phyloP scores from a whole-genome alignment of 2,797 vertebrate genomes.

The Lepilemur septentrionalis region DNA sequence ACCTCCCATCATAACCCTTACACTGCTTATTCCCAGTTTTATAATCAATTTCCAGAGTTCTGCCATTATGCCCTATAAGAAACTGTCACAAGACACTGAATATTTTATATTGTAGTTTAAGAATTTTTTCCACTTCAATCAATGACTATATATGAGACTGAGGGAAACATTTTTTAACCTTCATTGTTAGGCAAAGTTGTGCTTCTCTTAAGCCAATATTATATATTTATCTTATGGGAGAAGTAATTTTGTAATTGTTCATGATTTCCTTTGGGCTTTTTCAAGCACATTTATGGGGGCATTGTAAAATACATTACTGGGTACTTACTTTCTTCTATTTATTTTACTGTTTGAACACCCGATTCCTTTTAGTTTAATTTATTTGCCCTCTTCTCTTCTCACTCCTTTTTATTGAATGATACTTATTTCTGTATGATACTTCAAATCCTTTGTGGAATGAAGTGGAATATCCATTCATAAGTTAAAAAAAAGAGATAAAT shows the following conservation, averaged over 20 bases:
- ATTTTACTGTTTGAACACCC: neutral
- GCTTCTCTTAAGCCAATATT: neutral
- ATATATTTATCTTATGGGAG: neutral
- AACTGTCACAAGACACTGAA: neutral
- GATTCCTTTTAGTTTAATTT: neutral
- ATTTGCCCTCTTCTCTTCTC: neutral
- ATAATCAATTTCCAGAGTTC: neutral
- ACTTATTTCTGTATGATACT: neutral
- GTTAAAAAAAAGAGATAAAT: neutral
- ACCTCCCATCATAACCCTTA: neutral
- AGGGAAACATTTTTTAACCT: neutral
- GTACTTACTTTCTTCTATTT: neutral
- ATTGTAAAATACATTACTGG: neutral
- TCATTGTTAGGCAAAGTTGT: neutral
- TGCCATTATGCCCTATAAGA: neutral
- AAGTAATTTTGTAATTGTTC: neutral
- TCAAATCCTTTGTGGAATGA: neutral
- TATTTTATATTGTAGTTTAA: neutral
- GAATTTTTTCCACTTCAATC: neutral
- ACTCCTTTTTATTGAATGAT: neutral
- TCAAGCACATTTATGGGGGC: neutral
- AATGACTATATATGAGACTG: neutral
- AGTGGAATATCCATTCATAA: neutral
- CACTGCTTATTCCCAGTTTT: neutral
- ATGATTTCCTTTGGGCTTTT: neutral